Percentiles rank a stretch among this genome's conserved stretches.
These are phyloP conservation scores for Drosophila kokeensis DNA, from an alignment of 2,888 invertebrate species.

Conservation along the genomic window DNA sequence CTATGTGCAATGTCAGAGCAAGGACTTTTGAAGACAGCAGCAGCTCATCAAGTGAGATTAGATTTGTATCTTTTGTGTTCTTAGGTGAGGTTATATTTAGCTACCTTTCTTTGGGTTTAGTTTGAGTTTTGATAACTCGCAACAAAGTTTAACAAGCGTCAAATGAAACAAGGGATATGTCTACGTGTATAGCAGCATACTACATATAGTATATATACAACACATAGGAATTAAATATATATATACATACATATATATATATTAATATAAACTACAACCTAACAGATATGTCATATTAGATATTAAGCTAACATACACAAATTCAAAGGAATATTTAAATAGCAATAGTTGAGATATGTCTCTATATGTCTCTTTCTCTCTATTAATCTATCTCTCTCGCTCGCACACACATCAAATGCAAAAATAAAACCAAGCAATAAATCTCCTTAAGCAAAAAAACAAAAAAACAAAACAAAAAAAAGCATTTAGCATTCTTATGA, in stretches of 20 bases:
- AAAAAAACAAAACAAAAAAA: not conserved
- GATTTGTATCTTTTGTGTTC: slow-evolving; percentile 24
- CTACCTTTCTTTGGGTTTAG: slow-evolving; percentile 21
- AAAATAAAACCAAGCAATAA: slow-evolving; percentile 11
- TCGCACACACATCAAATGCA: slow-evolving; percentile 15
- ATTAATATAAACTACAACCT: slow-evolving; percentile 13
- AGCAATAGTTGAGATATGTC: slow-evolving; percentile 29
- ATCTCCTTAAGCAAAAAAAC: slow-evolving; percentile 11
- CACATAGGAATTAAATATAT: slow-evolving; percentile 18
- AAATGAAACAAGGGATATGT: slow-evolving; percentile 85
- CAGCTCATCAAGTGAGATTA: slow-evolving; percentile 36
- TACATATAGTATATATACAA: slow-evolving; percentile 31
- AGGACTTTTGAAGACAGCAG: slow-evolving; percentile 52
- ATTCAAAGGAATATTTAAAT: slow-evolving; percentile 24
- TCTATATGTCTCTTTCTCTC: slow-evolving; percentile 2
- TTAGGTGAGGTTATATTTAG: slow-evolving; percentile 38
- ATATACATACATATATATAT: slow-evolving; percentile 7
- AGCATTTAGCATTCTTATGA: slow-evolving; percentile 61
- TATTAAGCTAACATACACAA: slow-evolving; percentile 16
- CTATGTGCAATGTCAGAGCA: slow-evolving; percentile 65
- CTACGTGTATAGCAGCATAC: slow-evolving; percentile 81
- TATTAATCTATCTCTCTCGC: slow-evolving; percentile 4
- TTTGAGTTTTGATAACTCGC: slow-evolving; percentile 44
- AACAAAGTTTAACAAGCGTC: slow-evolving; percentile 80
- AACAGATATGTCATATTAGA: slow-evolving; percentile 34